phyloP scores from a whole-genome alignment of 2,113 vertebrate genomes.

The Felis catus region F.catus_Fca126_mat1.0 CM031412.1:12403501-12404000 shows the following conservation, averaged over 20 bases:
- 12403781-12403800: background rate
- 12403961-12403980: slow-evolving; percentile 14
- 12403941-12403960: slow-evolving; percentile 18
- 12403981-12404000: background rate
- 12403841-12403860: background rate
- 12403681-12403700: no score
- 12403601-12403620: no score
- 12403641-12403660: no score
- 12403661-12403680: no score
- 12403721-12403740: no score
- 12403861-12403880: background rate
- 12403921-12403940: slow-evolving; percentile 19
- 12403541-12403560: background rate
- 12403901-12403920: background rate
- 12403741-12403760: no score
- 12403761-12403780: no score
- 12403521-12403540: background rate
- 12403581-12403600: no score
- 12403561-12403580: background rate
- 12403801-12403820: background rate
- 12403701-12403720: no score
- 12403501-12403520: background rate
- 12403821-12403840: background rate
- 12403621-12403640: no score
- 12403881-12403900: background rate